A percentile compares a stretch with the other conserved stretches of the same genome.
Evolutionary conservation across 2,797 vertebrate species (phyloP).

Genomic region (Leuciscus waleckii): DNA sequence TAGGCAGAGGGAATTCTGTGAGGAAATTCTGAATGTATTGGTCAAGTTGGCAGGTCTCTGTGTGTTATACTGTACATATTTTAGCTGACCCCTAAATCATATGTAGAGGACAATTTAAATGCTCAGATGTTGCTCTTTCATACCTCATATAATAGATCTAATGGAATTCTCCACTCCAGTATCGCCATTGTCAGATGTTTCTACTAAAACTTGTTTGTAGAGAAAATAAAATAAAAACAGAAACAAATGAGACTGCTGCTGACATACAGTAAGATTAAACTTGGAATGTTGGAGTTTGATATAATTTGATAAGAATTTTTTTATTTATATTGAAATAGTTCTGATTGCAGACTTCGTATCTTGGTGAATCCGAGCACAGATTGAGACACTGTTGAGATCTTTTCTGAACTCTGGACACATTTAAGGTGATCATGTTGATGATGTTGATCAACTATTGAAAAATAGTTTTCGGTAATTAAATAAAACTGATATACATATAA

Average conservation of each 20-base stretch:
- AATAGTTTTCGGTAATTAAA: not conserved
- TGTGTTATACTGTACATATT: not conserved
- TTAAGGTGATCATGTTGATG: not conserved
- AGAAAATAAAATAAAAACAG: not conserved
- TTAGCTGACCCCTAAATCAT: not conserved
- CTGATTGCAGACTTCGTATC: not conserved
- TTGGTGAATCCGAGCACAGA: not conserved
- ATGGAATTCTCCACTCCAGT: not conserved
- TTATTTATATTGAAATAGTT: not conserved
- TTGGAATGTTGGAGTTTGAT: not conserved
- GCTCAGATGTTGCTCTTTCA: not conserved
- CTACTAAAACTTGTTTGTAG: not conserved
- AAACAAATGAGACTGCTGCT: not conserved
- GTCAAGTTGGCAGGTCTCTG: not conserved
- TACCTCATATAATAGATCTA: not conserved
- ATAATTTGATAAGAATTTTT: not conserved
- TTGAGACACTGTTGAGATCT: not conserved
- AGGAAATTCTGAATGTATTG: slow-evolving; percentile 1
- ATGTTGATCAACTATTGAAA: too few species aligned
- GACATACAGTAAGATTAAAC: not conserved
- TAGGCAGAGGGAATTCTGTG: not conserved
- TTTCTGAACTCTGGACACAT: not conserved
- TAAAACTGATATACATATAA: not conserved
- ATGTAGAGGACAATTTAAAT: not conserved
- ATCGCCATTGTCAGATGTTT: not conserved